Evolutionary conservation across 2,797 vertebrate species (phyloP).

Genomic region (Sebastes baramenuke): DNA sequence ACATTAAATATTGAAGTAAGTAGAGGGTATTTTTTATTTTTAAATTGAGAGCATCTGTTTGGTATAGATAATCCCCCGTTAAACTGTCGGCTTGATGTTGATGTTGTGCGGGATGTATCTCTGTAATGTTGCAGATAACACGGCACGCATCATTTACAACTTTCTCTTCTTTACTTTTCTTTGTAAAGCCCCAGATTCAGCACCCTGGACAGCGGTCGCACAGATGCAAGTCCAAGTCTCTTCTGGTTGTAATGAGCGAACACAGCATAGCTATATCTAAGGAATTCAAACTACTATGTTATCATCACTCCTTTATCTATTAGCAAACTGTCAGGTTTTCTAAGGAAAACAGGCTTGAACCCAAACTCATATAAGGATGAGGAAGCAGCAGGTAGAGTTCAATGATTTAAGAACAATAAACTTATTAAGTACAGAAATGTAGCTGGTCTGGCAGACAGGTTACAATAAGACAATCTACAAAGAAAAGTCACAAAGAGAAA

Average conservation of each 20-base stretch:
- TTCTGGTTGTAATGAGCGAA: too few species aligned
- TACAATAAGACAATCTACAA: too few species aligned
- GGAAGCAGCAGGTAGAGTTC: too few species aligned
- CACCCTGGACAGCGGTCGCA: not conserved
- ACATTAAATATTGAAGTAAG: not conserved
- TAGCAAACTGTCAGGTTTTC: too few species aligned
- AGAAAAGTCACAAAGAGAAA: too few species aligned
- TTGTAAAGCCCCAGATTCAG: not conserved
- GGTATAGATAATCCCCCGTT: not conserved
- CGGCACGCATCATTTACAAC: not conserved
- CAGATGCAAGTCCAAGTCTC: not conserved
- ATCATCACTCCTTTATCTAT: too few species aligned
- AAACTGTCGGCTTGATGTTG: not conserved
- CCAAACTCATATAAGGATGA: accelerated
- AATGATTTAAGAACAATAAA: too few species aligned
- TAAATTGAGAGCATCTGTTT: not conserved
- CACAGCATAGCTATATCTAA: too few species aligned
- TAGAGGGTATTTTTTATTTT: not conserved
- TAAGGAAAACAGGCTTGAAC: too few species aligned
- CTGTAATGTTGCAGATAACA: not conserved
- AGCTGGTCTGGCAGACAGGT: too few species aligned
- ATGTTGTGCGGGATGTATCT: not conserved
- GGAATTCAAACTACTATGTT: too few species aligned
- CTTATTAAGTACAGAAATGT: too few species aligned
- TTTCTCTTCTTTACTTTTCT: not conserved